These are phyloP conservation scores for Murina feae DNA, from an alignment of 2,113 vertebrate species.

Conservation along the genomic window DNA sequence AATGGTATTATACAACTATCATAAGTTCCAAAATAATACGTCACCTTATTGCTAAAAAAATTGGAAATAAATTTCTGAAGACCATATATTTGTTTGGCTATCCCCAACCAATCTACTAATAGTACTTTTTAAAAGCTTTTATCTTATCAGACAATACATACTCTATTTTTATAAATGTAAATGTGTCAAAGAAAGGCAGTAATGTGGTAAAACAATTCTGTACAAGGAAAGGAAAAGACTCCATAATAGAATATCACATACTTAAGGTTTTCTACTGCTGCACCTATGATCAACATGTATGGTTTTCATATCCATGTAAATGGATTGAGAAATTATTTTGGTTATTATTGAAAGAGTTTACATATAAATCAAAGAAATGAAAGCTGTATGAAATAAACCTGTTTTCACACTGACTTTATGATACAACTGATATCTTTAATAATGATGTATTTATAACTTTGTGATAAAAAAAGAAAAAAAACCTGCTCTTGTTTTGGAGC, in stretches of 20 bases:
- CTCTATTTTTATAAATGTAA: conserved; percentile 39
- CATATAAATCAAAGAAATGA: conserved; percentile 36
- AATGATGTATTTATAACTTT: conserved; percentile 26
- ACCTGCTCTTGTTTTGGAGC: not conserved
- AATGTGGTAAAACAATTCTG: not conserved
- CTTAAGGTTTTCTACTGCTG: conserved; percentile 20
- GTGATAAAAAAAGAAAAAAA: conserved; percentile 15
- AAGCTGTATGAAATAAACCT: conserved; percentile 29
- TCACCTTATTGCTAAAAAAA: not conserved
- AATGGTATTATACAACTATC: not conserved
- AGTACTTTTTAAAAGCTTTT: not conserved
- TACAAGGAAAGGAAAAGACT: conserved; percentile 9
- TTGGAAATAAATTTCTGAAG: not conserved
- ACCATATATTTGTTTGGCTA: not conserved
- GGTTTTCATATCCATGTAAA: conserved; percentile 6
- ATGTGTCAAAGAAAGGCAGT: conserved; percentile 21
- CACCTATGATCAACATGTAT: not conserved
- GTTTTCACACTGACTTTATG: not conserved
- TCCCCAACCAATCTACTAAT: not conserved
- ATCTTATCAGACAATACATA: conserved; percentile 14
- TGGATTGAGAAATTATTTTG: conserved; percentile 15
- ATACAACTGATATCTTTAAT: conserved; percentile 26
- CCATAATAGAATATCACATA: not conserved
- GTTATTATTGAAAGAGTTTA: conserved; percentile 1
- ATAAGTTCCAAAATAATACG: not conserved